Evolutionary conservation across 1,140 invertebrate genomes (phyloP).

Genomic region (Spodoptera frugiperda): DNA sequence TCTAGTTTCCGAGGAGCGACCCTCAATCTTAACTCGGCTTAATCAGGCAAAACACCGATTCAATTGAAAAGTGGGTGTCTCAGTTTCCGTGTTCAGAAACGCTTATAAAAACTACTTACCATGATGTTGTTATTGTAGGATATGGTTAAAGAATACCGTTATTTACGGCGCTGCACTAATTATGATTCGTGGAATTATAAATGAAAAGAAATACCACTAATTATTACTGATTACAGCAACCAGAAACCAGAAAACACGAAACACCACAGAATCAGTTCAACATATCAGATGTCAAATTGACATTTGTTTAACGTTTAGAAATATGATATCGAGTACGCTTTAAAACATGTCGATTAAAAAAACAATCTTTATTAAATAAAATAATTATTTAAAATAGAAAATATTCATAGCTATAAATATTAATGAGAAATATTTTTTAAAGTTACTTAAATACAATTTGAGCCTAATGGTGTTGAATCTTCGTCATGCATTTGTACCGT

Average conservation of each 20-base stretch:
- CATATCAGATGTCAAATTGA: background rate
- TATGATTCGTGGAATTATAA: slow-evolving; percentile 19
- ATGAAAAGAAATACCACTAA: slow-evolving; percentile 20
- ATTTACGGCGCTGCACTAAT: background rate
- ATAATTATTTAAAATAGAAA: no score
- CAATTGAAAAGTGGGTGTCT: slow-evolving; percentile 33
- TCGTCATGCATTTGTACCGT: slow-evolving; percentile 27
- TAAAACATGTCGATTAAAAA: background rate
- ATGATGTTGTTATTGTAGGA: slow-evolving; percentile 24
- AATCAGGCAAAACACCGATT: background rate
- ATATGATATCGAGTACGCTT: background rate
- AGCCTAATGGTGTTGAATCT: background rate
- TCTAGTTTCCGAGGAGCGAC: no score
- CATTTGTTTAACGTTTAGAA: background rate
- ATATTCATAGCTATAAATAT: no score
- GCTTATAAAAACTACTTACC: slow-evolving; percentile 17
- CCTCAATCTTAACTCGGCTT: background rate
- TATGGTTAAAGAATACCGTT: slow-evolving; percentile 19
- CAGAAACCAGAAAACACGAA: slow-evolving; percentile 7
- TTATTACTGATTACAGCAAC: slow-evolving; percentile 29
- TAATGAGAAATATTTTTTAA: no score
- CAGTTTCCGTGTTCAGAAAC: slow-evolving; percentile 19
- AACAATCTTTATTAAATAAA: no score
- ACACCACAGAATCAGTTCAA: slow-evolving; percentile 5
- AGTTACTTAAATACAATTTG: no score